Base-by-base conservation (phyloP, 64 coral and sea anemone genomes). In the Cladopsammia gracilis region DNA sequence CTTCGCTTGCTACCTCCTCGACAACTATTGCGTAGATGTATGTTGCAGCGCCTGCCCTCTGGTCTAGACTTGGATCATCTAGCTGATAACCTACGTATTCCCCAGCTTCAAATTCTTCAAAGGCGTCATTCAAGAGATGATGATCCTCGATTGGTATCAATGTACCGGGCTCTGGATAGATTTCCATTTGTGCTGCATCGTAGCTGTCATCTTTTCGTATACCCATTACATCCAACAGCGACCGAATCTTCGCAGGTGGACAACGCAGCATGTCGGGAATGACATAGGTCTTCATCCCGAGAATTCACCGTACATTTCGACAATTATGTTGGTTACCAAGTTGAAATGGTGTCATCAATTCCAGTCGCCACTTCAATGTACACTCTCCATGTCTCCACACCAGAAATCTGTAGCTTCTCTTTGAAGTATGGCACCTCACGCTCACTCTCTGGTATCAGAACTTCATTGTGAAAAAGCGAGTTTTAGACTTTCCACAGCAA, bases 21-120 rank as follows among this genome's bases (percentile, higher is more conserved):
- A 96, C 56, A 20, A 96, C 51, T 6, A 93, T 70, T 12, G 91
- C 95, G 77, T 90, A 90, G 51, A 96, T 93, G 78, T 93, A 96
- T 0, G 86, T 96, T 13, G 95, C 91, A 50, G 51, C 51, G 4
- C 87, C 95, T 3, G 90, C 91, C 62, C 90, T 69, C 1, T 73
- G 26, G 20, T 87, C 69, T 49, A 96, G 86, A 59, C 91, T 96
- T 65, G 95, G 95, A 44, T 96, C 95, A 79, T 93, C 86, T 1
- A 93, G 71, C 88, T 96, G 78, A 52, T 90, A 93, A 9, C 91
- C 95, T 3, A 96, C 95, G 7, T 93, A 93, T 4, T 96, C 95
- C 13, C 71, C 87, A 62, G 91, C 78, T 62, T 89, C 86, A 53
- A 96, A 96, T 8, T 70, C 62, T 57, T 73, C 90, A 47, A 96